Percentiles rank a stretch among this genome's conserved stretches.
These are phyloP conservation scores for Xestia rhomboidea DNA, from an alignment of 2,888 invertebrate species.

Conservation along the genomic window DNA sequence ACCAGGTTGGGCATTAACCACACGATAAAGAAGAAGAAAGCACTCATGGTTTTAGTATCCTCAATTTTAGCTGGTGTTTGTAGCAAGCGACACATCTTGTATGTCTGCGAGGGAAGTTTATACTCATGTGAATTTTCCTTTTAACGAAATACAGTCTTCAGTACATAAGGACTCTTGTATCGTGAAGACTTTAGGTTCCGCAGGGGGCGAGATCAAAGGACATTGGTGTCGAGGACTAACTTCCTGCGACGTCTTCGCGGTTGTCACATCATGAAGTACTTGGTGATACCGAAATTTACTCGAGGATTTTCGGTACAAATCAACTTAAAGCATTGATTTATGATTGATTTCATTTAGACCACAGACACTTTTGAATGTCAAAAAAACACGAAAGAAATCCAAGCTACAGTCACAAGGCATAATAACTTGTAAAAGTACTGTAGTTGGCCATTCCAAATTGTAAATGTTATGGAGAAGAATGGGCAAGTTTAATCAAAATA, in stretches of 20 bases:
- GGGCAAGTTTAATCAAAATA: no score
- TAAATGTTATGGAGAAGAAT: no score
- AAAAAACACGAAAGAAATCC: no score
- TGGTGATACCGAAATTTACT: neutral
- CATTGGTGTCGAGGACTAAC: conserved; percentile 1
- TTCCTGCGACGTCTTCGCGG: conserved; percentile 10
- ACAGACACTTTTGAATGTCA: no score
- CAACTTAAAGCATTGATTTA: no score
- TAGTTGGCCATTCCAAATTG: no score
- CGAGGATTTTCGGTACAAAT: neutral
- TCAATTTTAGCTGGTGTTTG: neutral
- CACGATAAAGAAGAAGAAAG: no score
- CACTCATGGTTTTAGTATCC: neutral
- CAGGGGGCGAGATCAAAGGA: conserved; percentile 1
- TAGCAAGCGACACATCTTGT: neutral
- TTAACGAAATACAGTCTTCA: neutral
- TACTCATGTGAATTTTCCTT: neutral
- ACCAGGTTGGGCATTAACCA: no score
- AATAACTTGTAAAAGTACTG: no score
- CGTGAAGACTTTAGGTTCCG: neutral
- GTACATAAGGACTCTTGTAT: neutral
- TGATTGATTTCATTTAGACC: no score
- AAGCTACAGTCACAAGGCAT: no score
- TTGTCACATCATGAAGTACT: neutral
- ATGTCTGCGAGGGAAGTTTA: neutral